Base-by-base conservation (phyloP, 2,888 invertebrate species). In the Exocentrus adspersus region DNA sequence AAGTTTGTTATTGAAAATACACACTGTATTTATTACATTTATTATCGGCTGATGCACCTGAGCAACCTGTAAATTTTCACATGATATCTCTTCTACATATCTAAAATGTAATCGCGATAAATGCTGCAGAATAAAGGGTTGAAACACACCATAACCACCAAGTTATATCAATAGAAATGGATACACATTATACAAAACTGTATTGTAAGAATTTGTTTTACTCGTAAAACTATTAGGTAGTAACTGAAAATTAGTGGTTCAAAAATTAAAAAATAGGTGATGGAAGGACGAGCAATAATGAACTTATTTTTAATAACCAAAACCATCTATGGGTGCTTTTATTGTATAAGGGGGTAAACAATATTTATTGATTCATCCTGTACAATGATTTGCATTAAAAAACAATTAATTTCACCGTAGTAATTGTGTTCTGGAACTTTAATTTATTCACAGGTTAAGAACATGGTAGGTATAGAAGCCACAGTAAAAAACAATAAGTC, bases 31-130 rank as follows among this genome's bases (percentile, higher is more conserved):
- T 70, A 71, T 71, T 70, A 72, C 69, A 64, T 62, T 68, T 67
- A 75, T 73, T 77, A 77, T 77, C 76, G 73, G 71, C 64, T 57
- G 53, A 64, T 62, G 64, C 76, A 77, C 74, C 76, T 77, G 76
- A 72, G 64, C 54, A 65, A 60, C 65, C 48, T 68, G 67, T 67
- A 61, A 67, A 75, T 62, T 71, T 74, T 77, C 76, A 67, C 76
- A 77, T 73, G 72, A 72, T 73, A 73, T 73, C 71, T 67, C 51
- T 52, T 66, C 61, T 66, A 68, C 68, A 70, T 65, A 76, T 76
- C 75, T 73, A 73, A 71, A 74, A 73, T 74, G 69, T 72, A 69
- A 75, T 75, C 73, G 65, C 65, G 71, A 74, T 74, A 70, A 72
- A 64, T 60, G 62, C 61, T 64, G 57, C 63, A 54, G 58, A 60